Evolutionary conservation across 2,113 vertebrate species (phyloP).

Genomic region (Micromys minutus): DNA sequence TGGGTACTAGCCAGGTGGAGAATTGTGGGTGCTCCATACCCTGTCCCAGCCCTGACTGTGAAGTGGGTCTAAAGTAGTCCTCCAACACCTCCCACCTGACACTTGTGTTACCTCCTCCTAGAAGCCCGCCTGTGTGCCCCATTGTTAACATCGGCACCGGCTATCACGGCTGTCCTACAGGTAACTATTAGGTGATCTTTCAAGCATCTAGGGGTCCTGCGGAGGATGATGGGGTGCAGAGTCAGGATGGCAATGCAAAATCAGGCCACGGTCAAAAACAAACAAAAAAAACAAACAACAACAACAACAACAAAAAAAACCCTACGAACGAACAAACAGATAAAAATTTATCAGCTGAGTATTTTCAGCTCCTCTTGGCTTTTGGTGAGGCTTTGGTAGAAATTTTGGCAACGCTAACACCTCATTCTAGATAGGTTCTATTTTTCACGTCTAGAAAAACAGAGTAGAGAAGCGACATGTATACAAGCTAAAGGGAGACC

Average conservation of each 20-base stretch:
- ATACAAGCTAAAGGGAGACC: not conserved
- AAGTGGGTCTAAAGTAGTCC: not conserved
- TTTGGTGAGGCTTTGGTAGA: not conserved
- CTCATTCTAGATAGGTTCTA: not conserved
- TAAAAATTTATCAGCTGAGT: not conserved
- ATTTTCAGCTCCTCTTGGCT: not conserved
- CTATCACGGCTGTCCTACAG: not conserved
- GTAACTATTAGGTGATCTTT: not conserved
- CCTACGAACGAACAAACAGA: rapidly evolving
- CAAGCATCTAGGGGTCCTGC: rapidly evolving
- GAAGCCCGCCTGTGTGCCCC: not conserved
- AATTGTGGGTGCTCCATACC: not conserved
- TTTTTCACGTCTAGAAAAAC: not conserved
- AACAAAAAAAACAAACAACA: not conserved
- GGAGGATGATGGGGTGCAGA: not conserved
- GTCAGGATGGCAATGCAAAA: not conserved
- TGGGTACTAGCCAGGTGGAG: rapidly evolving
- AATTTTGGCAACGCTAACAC: not conserved
- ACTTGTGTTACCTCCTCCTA: not conserved
- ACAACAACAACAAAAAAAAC: no score
- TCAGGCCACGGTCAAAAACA: rapidly evolving
- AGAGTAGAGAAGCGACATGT: not conserved
- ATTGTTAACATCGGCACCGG: rapidly evolving
- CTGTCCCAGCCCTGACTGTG: no score
- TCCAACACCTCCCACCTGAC: not conserved